phyloP scores from a whole-genome alignment of 2,797 vertebrate genomes.

The Sebastes nivosus region DNA sequence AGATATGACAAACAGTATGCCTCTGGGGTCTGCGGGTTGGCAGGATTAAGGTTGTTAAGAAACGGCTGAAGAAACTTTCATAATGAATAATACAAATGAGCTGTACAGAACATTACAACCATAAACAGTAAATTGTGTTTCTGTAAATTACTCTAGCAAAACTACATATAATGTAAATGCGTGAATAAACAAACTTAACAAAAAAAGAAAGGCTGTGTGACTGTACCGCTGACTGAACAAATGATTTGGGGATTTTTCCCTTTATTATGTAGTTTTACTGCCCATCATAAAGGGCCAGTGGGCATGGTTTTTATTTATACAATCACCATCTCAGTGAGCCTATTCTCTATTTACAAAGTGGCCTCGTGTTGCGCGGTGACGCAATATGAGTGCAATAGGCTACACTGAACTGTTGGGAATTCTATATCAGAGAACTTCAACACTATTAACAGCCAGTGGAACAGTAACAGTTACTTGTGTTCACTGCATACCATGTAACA shows the following conservation, averaged over 20 bases:
- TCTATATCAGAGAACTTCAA: background rate
- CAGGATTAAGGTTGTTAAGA: too few species aligned
- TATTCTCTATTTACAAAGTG: constrained; percentile 30
- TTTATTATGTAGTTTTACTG: background rate
- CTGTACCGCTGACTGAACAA: background rate
- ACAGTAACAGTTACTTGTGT: background rate
- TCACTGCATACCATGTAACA: background rate
- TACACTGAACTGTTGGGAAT: background rate
- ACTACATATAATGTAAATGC: background rate
- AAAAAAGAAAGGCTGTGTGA: background rate
- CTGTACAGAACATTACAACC: background rate
- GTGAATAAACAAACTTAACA: background rate
- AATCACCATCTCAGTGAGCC: background rate
- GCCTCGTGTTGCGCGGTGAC: constrained; percentile 23
- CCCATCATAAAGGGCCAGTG: background rate
- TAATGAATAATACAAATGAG: background rate
- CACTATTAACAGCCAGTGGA: background rate
- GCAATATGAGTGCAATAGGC: constrained; percentile 27
- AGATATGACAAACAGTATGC: too few species aligned
- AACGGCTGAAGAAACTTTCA: too few species aligned
- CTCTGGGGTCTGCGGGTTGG: too few species aligned
- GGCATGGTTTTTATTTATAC: background rate
- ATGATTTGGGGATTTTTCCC: background rate
- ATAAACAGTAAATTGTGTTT: background rate
- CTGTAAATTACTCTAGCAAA: background rate